A percentile compares a stretch with the other conserved stretches of the same genome.
Evolutionary conservation across 2,888 invertebrate species (phyloP).

Genomic region (Belgica antarctica): DNA sequence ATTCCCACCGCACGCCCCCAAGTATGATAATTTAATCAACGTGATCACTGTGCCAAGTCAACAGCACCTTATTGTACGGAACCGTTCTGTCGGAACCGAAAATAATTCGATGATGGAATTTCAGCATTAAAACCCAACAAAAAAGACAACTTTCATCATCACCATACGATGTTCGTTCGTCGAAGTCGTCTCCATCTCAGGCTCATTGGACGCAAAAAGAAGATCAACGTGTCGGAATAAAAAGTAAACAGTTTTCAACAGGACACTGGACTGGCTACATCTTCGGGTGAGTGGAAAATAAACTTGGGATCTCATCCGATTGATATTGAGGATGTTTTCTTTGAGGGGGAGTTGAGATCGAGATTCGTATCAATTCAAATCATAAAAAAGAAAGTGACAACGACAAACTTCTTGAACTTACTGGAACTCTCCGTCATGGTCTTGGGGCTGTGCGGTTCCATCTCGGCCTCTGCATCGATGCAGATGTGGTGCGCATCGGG

Average conservation of each 20-base stretch:
- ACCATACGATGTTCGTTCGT: too few relatives aligned
- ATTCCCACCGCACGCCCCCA: neutral
- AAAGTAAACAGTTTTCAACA: neutral
- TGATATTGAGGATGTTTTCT: neutral
- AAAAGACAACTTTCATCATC: neutral
- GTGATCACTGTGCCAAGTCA: neutral
- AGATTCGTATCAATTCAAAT: neutral
- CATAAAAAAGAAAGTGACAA: conserved; percentile 13
- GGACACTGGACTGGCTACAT: neutral
- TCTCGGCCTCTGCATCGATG: conserved; percentile 48
- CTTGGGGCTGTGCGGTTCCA: conserved; percentile 59
- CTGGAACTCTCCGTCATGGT: conserved; percentile 66
- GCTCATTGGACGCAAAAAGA: neutral
- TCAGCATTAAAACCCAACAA: too few relatives aligned
- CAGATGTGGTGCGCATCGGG: conserved; percentile 47
- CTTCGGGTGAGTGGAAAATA: neutral
- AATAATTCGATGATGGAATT: neutral
- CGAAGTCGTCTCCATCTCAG: neutral
- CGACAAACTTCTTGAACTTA: too few relatives aligned
- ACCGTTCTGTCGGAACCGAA: neutral
- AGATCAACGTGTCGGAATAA: neutral
- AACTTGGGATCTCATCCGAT: too few relatives aligned
- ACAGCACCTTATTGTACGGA: neutral
- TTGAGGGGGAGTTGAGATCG: neutral
- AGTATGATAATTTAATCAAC: neutral